Conservation (phyloP, 2,797 vertebrate genomes). For the Chaetophractus vellerosus region DNA sequence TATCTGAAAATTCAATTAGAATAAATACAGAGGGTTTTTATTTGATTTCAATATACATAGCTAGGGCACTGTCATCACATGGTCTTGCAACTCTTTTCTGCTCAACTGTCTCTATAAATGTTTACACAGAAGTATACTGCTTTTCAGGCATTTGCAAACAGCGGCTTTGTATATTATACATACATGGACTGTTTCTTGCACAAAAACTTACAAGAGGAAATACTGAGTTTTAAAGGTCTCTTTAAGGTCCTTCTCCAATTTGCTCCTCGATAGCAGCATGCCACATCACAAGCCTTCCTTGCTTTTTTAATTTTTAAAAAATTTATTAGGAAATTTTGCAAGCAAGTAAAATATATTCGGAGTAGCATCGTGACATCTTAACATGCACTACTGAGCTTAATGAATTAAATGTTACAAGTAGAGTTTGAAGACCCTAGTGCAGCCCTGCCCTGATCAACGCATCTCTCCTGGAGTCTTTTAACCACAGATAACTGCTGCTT, state of each 20-base stretch:
- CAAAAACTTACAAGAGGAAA: slow-evolving; percentile 35
- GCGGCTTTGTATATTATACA: background rate
- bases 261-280: background rate
- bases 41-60: slow-evolving; percentile 22
- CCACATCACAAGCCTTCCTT: background rate
- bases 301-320: background rate
- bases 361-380: background rate
- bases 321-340: background rate
- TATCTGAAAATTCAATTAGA: slow-evolving; percentile 50
- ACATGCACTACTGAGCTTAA: background rate
- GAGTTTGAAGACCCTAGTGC: background rate
- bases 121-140: slow-evolving; percentile 33
- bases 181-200: slow-evolving; percentile 34
- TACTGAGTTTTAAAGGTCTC: background rate
- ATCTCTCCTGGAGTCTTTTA: background rate
- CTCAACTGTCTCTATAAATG: slow-evolving; percentile 65
- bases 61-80: background rate
- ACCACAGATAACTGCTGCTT: background rate
- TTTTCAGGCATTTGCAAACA: slow-evolving; percentile 39
- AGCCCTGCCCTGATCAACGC: background rate
- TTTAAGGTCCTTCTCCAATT: background rate
- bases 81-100: slow-evolving; percentile 17
- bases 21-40: slow-evolving; percentile 34
- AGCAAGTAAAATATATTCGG: background rate
- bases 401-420: background rate